Base-by-base conservation (phyloP, 2,113 vertebrate genomes). In the Cichladusa arquata region DNA sequence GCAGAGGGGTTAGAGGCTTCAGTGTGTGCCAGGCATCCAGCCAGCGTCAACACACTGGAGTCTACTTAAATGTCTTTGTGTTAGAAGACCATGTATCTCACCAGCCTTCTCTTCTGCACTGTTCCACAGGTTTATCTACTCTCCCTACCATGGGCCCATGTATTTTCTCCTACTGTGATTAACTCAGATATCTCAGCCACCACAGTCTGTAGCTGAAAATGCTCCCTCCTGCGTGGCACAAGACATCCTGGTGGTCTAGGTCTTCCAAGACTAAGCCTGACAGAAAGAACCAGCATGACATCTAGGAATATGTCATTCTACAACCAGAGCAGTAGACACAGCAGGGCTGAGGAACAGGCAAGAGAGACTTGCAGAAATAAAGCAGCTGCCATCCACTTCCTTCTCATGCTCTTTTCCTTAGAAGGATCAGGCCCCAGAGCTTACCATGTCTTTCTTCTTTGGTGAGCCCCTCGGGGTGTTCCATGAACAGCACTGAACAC, bases 371-470 rank as follows among this genome's bases (percentile, higher is more conserved):
- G 19, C 16, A 53, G 69, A 51, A 74, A 22, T 15, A 47, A 61
- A 54, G 34, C 45, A 67, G 36, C 24, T 60, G 45, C 29, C 9
- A 40, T 61, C 24, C 38, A 22, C 31, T 76, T 78, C 56, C 12
- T 53, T 85, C 56, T 79, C 44, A 16, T 0, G 3, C 12, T 50
- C 25, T 79, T 64, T 57, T 57, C 31, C 19, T 36, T 20, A 23
- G 44, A 83, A 88, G 44, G 53, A 51, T 29, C 31, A 48, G 28
- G 9, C n/a, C 45, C 36, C 56, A 48, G 70, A 53, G 14, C 50
- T 73, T 26, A 50, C 26, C 0, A 0, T 33, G 50, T 31, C 50
- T 34, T 33, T 48, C 7, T n/a, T 22, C 51, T 34, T 22, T 16
- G 33, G 19, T 7, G 56, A 86, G 38, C 29, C 42, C 38, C 72